Conservation (phyloP, 2,113 vertebrate genomes). For the Chaetura pelagica region DNA sequence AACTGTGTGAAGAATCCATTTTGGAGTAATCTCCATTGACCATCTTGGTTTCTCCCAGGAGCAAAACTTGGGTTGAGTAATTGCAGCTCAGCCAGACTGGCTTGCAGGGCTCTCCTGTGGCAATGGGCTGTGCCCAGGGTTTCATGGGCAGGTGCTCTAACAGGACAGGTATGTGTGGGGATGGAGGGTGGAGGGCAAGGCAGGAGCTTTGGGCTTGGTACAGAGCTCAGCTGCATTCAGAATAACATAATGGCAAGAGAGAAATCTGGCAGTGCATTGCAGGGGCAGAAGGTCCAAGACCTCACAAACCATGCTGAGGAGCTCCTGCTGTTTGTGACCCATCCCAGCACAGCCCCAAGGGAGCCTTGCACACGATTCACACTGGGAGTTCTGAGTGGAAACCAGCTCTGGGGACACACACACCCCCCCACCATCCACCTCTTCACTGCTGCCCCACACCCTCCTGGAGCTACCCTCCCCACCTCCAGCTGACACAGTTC, state of each 20-base stretch:
- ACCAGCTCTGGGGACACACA: background rate
- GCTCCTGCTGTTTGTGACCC: background rate
- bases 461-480: background rate
- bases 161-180: background rate
- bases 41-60: background rate
- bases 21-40: background rate
- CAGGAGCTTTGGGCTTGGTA: background rate
- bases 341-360: accelerated
- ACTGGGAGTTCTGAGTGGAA: accelerated
- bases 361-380: background rate
- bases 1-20: background rate
- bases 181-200: background rate
- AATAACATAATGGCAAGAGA: background rate
- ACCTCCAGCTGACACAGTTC: background rate
- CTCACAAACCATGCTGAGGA: background rate
- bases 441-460: accelerated
- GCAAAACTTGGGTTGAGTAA: constrained; percentile 2
- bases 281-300: background rate
- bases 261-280: background rate
- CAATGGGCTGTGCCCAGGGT: background rate
- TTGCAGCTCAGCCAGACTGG: background rate
- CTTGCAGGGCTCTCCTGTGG: background rate
- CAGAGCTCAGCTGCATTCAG: background rate
- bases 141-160: background rate
- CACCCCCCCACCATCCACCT: background rate